Evolutionary conservation across 30 jellyfish, hydroid and myxozoan genomes (phyloP), one percentile per base, ranked within the genome.

Genomic region (Hydractinia echinata): DNA sequence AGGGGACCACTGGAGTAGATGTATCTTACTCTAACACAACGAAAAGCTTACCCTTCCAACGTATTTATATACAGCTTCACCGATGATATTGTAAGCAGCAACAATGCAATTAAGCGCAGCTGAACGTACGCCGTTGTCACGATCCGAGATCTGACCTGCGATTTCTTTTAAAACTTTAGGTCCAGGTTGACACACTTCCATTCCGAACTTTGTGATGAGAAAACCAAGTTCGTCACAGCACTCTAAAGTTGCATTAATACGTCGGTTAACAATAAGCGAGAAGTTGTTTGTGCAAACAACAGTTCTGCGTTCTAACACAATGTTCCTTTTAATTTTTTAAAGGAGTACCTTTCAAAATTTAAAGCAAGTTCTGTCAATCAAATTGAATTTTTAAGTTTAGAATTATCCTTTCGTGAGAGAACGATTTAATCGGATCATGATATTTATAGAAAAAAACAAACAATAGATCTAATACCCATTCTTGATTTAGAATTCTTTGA

Each of bases 71-170:
- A 91, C 93, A 54, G 80, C 72, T 21, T 91, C 97, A 3, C 97
- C 97, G 11, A 86, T 93, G 54, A 91, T 79, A 56, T 83, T 91
- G 76, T 91, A 86, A 52, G 96, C 97, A 11, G 79, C 96, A 54
- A 91, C 97, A 58, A 91, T 73, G 54, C 96, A 95, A 64, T 91
- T 86, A 81, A 91, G 79, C 1, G 97, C 96, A 19, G 96, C 95
- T 53, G 97, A 91, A n/a, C 97, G 82, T 51, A 91, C 97, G 53
- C 97, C 97, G 54, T 91, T 91, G 88, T 91, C 97, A 54, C 97
- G 89, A 74, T 91, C 97, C 44, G 95, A 95, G 67, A 91, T 91
- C 67, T 91, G 97, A 39, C 60, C 88, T 14, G 97, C 97, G 76
- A 91, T 87, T 67, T 91, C 97, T 67, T 87, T 86, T 64, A 91